phyloP scores from a whole-genome alignment of 2,888 invertebrate species.

The Caenorhabditis sp. region DNA sequence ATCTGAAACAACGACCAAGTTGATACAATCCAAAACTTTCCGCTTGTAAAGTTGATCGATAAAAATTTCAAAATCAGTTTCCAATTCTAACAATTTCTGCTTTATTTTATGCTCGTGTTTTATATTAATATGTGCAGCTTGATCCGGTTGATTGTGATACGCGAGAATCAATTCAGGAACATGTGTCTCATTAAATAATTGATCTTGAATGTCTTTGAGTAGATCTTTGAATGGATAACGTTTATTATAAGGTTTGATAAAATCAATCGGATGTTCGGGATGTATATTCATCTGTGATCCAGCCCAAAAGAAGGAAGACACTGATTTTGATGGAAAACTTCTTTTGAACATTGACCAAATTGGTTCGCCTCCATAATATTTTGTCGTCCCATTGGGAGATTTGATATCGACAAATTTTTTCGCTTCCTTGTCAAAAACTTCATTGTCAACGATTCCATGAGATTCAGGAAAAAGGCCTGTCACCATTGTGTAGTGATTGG shows the following conservation, averaged over 20 bases:
- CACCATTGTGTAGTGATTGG: constrained; percentile 70
- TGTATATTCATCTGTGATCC: constrained; percentile 57
- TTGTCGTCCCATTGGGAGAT: not conserved
- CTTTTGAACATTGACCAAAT: constrained; percentile 62
- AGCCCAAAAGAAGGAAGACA: constrained; percentile 63
- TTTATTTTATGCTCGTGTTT: constrained; percentile 43
- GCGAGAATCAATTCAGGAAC: constrained; percentile 64
- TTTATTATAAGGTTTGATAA: not conserved
- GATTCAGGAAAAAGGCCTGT: constrained; percentile 66
- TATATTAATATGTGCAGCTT: constrained; percentile 53
- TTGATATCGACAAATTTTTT: constrained; percentile 29
- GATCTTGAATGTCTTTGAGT: constrained; percentile 27
- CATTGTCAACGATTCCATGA: constrained; percentile 66
- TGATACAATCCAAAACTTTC: constrained; percentile 61
- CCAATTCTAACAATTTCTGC: constrained; percentile 23
- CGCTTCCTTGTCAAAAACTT: constrained; percentile 59
- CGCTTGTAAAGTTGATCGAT: constrained; percentile 49
- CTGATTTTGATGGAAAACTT: constrained; percentile 46
- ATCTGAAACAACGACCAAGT: constrained; percentile 63
- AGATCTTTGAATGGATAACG: constrained; percentile 50
- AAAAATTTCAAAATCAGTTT: constrained; percentile 53
- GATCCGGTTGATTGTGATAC: constrained; percentile 66
- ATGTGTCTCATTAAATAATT: constrained; percentile 32
- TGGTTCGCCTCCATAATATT: constrained; percentile 60
- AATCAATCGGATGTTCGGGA: constrained; percentile 7